Conservation (phyloP, 2,797 vertebrate genomes). For the Tolypeutes matacus region DNA sequence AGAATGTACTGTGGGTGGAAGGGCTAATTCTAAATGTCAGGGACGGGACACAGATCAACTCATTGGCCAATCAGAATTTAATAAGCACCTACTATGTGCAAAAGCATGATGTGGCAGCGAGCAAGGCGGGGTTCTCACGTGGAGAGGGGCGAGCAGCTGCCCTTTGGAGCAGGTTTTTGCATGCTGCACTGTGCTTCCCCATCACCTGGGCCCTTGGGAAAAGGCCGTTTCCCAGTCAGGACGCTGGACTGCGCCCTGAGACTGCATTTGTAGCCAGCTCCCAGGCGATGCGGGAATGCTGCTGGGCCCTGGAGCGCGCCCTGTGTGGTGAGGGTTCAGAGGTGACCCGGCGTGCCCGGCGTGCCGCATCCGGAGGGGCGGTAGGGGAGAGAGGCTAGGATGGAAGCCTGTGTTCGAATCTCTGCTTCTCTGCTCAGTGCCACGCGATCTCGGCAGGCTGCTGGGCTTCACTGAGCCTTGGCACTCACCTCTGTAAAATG, state of each 20-base stretch:
- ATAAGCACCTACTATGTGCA: not conserved
- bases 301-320: rapidly evolving
- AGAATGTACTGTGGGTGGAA: not conserved
- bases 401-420: not conserved
- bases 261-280: not conserved
- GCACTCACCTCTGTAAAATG: not conserved
- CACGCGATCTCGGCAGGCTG: rapidly evolving
- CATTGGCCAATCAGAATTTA: not conserved
- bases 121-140: rapidly evolving
- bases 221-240: rapidly evolving
- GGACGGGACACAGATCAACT: not conserved
- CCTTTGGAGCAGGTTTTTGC: rapidly evolving
- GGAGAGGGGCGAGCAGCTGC: not conserved
- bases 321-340: rapidly evolving
- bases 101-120: too few species aligned
- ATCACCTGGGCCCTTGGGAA: rapidly evolving
- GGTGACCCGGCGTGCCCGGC: rapidly evolving
- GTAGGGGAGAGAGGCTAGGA: rapidly evolving
- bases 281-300: rapidly evolving
- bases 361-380: not conserved
- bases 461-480: not conserved
- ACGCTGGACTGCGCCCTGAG: not conserved
- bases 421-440: rapidly evolving
- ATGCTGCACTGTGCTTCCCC: rapidly evolving
- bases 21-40: not conserved